Evolutionary conservation across 1,140 invertebrate genomes (phyloP).

Genomic region (Drosophila pallidifrons): DNA sequence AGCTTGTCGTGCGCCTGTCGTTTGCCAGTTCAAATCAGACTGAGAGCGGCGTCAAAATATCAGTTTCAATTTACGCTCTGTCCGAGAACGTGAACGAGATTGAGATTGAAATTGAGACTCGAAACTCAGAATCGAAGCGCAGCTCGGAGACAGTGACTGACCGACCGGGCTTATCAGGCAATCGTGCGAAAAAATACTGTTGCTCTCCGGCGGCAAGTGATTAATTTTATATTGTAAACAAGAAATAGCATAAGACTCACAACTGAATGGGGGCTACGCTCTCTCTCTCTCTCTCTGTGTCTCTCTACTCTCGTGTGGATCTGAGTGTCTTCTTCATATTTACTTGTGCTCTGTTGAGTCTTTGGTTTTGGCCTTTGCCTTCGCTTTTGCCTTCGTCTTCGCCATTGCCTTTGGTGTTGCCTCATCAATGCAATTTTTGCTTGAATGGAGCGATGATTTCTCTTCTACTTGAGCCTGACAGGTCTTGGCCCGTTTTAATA

Average conservation of each 20-base stretch:
- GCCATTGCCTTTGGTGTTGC: conserved; percentile 4
- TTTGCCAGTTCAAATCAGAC: conserved; percentile 50
- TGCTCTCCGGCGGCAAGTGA: conserved; percentile 36
- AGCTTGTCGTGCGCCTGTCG: conserved; percentile 26
- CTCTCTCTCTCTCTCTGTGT: neutral
- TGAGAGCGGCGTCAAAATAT: conserved; percentile 48
- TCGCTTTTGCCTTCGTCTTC: neutral
- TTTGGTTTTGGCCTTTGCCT: neutral
- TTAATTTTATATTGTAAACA: conserved; percentile 18
- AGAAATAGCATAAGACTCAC: neutral
- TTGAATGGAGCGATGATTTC: conserved; percentile 58
- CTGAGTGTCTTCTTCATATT: conserved; percentile 11
- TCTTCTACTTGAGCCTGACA: conserved; percentile 62
- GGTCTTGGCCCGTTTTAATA: conserved; percentile 68
- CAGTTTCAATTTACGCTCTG: conserved; percentile 9
- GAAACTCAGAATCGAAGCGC: neutral
- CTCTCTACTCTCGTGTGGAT: neutral
- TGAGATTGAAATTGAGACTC: conserved; percentile 11
- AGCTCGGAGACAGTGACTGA: conserved; percentile 6
- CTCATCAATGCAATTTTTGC: conserved; percentile 55
- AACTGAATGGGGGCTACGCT: neutral
- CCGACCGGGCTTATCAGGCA: conserved; percentile 59
- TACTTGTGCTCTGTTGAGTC: conserved; percentile 6
- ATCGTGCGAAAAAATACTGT: conserved; percentile 18
- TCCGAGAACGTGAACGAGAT: conserved; percentile 2